phyloP scores from a whole-genome alignment of 2,113 vertebrate genomes.

The Potamarius usumacintae region DNA sequence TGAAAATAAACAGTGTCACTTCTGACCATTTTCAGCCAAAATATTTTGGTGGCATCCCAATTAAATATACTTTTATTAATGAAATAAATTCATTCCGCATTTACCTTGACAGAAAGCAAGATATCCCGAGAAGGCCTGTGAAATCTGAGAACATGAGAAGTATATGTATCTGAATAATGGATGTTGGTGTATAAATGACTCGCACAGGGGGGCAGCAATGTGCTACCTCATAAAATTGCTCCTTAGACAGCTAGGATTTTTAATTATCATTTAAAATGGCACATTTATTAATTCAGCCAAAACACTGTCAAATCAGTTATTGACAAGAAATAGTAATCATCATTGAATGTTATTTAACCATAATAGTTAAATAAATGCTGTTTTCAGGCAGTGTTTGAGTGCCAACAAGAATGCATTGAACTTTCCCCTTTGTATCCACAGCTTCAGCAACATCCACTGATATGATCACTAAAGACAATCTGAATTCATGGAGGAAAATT shows the following conservation, averaged over 20 bases:
- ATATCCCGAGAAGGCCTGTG: neutral
- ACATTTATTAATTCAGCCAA: neutral
- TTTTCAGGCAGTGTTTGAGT: too few species aligned
- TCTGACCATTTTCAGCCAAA: too few species aligned
- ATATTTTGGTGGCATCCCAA: neutral
- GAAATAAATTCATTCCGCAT: neutral
- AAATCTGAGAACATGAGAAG: neutral
- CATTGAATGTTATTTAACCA: neutral
- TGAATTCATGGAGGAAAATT: neutral
- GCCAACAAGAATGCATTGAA: neutral
- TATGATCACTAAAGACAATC: neutral
- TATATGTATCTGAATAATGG: neutral
- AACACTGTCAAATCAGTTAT: neutral
- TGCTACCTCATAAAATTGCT: neutral
- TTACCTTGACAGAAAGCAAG: neutral
- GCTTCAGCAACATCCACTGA: neutral
- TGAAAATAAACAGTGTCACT: neutral
- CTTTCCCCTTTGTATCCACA: neutral
- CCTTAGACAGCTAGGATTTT: neutral
- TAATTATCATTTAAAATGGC: neutral
- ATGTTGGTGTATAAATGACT: neutral
- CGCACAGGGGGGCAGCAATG: neutral
- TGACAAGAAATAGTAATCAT: neutral
- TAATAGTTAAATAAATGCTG: neutral
- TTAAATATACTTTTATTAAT: neutral